Conservation (phyloP, 2,797 vertebrate genomes). For the Artibeus lituratus region DNA sequence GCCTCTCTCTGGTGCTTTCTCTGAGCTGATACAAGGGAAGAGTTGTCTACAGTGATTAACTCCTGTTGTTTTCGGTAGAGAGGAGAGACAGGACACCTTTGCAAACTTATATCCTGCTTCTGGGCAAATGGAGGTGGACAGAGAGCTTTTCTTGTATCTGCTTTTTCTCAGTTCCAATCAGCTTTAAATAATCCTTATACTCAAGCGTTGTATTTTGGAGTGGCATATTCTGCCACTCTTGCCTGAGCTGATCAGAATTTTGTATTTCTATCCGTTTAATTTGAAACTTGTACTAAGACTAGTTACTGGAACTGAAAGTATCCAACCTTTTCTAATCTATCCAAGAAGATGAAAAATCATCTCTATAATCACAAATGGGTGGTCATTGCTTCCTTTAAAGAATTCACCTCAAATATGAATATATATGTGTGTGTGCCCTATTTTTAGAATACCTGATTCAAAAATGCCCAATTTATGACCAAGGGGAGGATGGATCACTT, state of each 20-base stretch:
- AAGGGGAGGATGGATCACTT: background rate
- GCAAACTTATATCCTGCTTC: background rate
- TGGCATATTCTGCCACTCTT: background rate
- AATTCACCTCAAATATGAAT: background rate
- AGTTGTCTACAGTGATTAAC: background rate
- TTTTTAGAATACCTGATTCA: background rate
- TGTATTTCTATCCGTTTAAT: background rate
- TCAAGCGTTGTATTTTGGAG: background rate
- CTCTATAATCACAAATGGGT: background rate
- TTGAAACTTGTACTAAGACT: background rate
- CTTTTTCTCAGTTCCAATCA: background rate
- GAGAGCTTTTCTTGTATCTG: background rate
- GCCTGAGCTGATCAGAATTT: background rate
- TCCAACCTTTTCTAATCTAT: conserved; percentile 12
- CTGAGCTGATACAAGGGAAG: background rate
- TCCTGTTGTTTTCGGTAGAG: background rate
- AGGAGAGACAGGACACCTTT: background rate
- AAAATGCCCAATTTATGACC: background rate
- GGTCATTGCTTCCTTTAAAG: background rate
- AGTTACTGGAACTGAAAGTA: background rate
- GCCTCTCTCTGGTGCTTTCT: background rate
- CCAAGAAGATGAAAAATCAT: conserved; percentile 4
- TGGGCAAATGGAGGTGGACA: background rate
- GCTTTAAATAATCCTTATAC: background rate
- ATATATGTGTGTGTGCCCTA: background rate